Evolutionary conservation across 2,888 invertebrate species (phyloP).

Genomic region (Yponomeuta sedellus): DNA sequence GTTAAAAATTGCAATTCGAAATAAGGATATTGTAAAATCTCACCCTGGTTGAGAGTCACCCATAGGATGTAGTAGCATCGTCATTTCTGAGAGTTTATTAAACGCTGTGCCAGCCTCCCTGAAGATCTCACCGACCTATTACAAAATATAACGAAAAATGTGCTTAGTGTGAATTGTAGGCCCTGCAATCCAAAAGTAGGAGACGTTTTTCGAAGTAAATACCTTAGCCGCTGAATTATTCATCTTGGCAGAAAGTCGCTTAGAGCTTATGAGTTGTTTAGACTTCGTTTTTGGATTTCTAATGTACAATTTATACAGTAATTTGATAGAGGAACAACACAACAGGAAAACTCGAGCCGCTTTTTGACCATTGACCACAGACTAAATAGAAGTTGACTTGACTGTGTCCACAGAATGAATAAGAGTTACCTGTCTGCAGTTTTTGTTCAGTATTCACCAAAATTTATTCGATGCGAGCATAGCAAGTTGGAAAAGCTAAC

Average conservation of each 20-base stretch:
- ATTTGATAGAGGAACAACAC: neutral
- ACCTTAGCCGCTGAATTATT: conserved; percentile 37
- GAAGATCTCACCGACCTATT: conserved; percentile 96
- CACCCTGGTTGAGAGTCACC: conserved; percentile 90
- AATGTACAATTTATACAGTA: neutral
- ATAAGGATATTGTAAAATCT: conserved; percentile 31
- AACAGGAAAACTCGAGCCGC: neutral
- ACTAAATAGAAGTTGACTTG: no score
- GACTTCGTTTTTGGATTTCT: neutral
- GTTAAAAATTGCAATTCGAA: neutral
- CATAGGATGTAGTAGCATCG: conserved; percentile 94
- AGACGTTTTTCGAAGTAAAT: neutral
- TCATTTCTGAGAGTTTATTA: conserved; percentile 94
- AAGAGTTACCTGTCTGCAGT: no score
- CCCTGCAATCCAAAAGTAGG: neutral
- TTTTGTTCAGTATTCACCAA: no score
- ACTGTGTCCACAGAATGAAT: no score
- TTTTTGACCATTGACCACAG: no score
- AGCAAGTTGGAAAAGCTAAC: no score
- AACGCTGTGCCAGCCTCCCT: conserved; percentile 96
- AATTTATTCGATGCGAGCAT: no score
- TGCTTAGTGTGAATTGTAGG: neutral
- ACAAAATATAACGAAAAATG: conserved; percentile 16
- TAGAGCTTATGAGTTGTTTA: neutral
- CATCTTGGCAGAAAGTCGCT: conserved; percentile 22